Base-by-base conservation (phyloP, 92 coral and sea anemone genomes). In the Pocillopora meandrina region DNA sequence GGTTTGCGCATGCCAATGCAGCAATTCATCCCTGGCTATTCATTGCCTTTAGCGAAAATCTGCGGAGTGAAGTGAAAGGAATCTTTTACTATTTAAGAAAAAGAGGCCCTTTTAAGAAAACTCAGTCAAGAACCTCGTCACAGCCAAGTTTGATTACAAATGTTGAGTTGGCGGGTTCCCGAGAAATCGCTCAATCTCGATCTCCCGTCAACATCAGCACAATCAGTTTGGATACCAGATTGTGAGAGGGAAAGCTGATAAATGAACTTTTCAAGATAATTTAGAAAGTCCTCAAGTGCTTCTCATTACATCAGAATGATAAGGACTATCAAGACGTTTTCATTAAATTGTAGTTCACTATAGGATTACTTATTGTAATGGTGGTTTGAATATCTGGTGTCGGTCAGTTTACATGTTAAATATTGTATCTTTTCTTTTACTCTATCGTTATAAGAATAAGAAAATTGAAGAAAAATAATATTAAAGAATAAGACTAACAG, bases 21-120 rank as follows among this genome's bases (percentile, higher is more conserved):
- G 85, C 85, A n/a, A 72, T 82, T 63, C 85, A 71, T 49, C 78
- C 85, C 26, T 82, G 78, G 78, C 56, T 82, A 47, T 82, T 82
- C 33, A 71, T 82, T 23, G 61, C 63, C 76, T 82, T 82, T 71
- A 71, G 85, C 35, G 71, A 82, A 71, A 82, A 82, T 61, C 31
- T 82, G 35, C 42, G 85, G 16, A 67, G 26, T 21, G 85, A 71
- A 52, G 58, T 78, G 21, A 82, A 58, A 71, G 60, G 52, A 71
- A 82, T 82, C 33, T 71, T 71, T 72, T 35, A 16, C 17, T 59
- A 42, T 20, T 15, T 82, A 26, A 71, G 59, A 21, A 71, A 42
- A 77, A 34, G 33, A 31, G 42, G 31, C 13, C 61, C 56, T 35
- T 71, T 70, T 21, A 56, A 65, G 16, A 71, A 21, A 21, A 35